Percentiles rank a stretch among this genome's conserved stretches.
Conservation (phyloP, 2,113 vertebrate genomes). For the Drymodes brunneopygia region DNA sequence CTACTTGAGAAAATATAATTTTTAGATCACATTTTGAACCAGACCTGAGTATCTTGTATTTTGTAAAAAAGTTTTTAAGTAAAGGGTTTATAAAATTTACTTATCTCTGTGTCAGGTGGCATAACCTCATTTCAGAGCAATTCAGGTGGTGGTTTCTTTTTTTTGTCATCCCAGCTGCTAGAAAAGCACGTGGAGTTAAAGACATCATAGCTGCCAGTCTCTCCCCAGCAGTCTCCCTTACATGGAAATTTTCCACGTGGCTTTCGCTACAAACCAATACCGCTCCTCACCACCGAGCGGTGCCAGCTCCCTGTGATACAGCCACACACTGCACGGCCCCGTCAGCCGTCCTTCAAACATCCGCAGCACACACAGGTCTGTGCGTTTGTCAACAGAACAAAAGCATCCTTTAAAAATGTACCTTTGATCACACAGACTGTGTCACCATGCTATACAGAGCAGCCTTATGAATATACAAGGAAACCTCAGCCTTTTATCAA, state of each 20-base stretch:
- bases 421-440: slow-evolving; percentile 6
- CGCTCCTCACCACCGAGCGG: slow-evolving; percentile 7
- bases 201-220: not conserved
- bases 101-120: not conserved
- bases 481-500: not conserved
- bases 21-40: not conserved
- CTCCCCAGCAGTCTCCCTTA: slow-evolving; percentile 1
- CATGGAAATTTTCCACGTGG: slow-evolving; percentile 28
- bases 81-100: not conserved
- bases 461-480: not conserved
- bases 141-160: not conserved
- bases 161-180: not conserved
- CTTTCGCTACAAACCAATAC: not conserved
- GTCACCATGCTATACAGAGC: not conserved
- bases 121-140: not conserved
- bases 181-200: not conserved
- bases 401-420: not conserved
- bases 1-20: not conserved
- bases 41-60: not conserved
- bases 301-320: not conserved
- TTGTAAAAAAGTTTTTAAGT: not conserved
- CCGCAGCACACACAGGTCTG: not conserved
- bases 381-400: not conserved
- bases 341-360: not conserved
- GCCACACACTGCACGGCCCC: not conserved